Base-by-base conservation (phyloP, 2,797 vertebrate genomes). In the Danio albolineatus region DNA sequence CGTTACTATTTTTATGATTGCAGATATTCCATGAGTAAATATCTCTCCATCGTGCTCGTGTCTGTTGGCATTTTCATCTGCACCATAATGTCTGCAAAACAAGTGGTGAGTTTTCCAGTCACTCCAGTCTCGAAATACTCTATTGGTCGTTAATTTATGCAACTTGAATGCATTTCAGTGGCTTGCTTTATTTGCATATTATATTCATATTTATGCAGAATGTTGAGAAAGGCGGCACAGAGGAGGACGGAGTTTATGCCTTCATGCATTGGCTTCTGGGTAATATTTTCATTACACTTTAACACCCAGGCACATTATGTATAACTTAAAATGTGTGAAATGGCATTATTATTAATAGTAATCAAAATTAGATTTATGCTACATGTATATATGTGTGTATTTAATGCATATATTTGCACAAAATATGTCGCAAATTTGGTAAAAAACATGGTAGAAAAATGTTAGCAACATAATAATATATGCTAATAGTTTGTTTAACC, bases 71-170 rank as follows among this genome's bases (percentile, higher is more conserved):
- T 99, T 90, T 98, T 98, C 83, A 96, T 96, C 85, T 99, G 98
- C 92, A 99, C 97, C 28, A 91, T 97, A 81, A 98, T 98, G 98
- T 99, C 98, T 73, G 98, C 98, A 12, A 97, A 94, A 85, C 96
- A 99, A 94, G 94, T 99, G 97, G 98, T 99, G 94, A 97, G 95
- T 81, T 70, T 17, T 73, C 70, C n/a, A 10, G 5, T 51, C 21
- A 14, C 39, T 10, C 5, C 48, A 21, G 49, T 2, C 51, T 51
- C 21, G 21, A 57, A 60, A 61, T 12, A 28, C 17, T 12, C 43
- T 21, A 13, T 43, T 39, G 28, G 38, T 39, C 46, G 0, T 64
- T 49, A 46, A 74, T 53, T 51, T 5, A 10, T n/a, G 6, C n/a
- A 28, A 36, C 13, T 6, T 10, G 12, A 16, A 28, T 66, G 5